Base-by-base conservation (phyloP, 2,113 vertebrate genomes). In the Dipodomys spectabilis region DNA sequence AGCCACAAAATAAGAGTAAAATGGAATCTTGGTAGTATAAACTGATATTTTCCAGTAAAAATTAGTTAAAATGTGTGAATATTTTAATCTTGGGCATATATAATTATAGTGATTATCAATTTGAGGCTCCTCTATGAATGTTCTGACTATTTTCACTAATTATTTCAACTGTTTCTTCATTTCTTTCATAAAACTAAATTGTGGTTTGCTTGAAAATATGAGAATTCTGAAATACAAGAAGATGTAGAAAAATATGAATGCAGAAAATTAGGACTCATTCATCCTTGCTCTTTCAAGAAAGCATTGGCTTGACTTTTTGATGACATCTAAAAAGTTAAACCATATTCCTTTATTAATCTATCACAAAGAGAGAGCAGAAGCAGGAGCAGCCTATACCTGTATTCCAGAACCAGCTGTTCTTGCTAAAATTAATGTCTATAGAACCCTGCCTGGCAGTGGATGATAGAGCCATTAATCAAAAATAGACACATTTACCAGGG, bases 361-460 rank as follows among this genome's bases (percentile, higher is more conserved):
- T 92, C 91, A 94, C n/a, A 57, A 57, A 93, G 72, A 57, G 92
- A 96, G 91, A 67, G 45, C 20, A n/a, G 65, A n/a, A 79, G 78
- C 93, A 96, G 92, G 39, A 89, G 72, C 77, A 95, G 74, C 19
- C 86, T 89, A 77, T 18, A 91, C 86, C 65, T 95, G 60, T 89
- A 82, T 89, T 86, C 82, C 69, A 85, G 82, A 96, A 90, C 90
- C 90, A 95, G 92, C 87, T 96, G 90, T 94, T 96, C 28, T 71
- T 85, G 44, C 85, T 93, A 75, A 96, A 96, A 95, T 96, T 95
- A 96, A 96, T 94, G 69, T 92, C 83, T 93, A n/a, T n/a, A 82
- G 94, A 82, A 94, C 89, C 57, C 32, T 95, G 77, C 60, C 44
- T 93, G 93, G 65, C 90, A 89, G 78, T 78, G 25, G 92, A 57